These are phyloP conservation scores for Sciurus carolinensis DNA, from an alignment of 2,797 vertebrate species.

Conservation along the genomic window DNA sequence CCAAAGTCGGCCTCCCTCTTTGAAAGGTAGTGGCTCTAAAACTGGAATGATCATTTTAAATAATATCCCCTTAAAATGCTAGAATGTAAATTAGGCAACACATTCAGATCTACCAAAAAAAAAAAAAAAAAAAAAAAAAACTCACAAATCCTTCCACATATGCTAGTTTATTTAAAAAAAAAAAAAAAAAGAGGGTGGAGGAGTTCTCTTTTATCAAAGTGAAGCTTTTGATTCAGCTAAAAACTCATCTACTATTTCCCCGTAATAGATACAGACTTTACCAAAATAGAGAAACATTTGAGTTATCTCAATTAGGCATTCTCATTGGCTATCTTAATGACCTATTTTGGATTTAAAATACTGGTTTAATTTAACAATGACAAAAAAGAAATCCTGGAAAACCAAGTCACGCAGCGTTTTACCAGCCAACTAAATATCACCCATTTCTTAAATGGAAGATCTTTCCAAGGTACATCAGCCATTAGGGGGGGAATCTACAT, in stretches of 20 bases:
- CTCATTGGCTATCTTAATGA: not conserved
- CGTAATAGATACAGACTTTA: not conserved
- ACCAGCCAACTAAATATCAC: not conserved
- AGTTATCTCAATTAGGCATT: slow-evolving; percentile 22
- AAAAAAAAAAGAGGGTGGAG: not conserved
- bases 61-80: slow-evolving; percentile 70
- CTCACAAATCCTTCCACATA: slow-evolving; percentile 73
- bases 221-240: slow-evolving; percentile 45
- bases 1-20: not conserved
- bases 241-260: slow-evolving; percentile 36
- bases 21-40: slow-evolving; percentile 34
- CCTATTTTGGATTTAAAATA: not conserved
- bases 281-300: slow-evolving; percentile 28
- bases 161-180: slow-evolving; percentile 79
- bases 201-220: slow-evolving; percentile 15
- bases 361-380: slow-evolving; percentile 10
- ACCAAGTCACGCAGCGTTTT: not conserved
- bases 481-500: slow-evolving; percentile 2
- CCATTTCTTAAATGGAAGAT: slow-evolving; percentile 48
- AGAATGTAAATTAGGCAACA: slow-evolving; percentile 79
- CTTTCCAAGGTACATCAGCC: not conserved
- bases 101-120: slow-evolving; percentile 71
- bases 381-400: slow-evolving; percentile 39
- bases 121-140: slow-evolving; percentile 68
- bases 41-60: slow-evolving; percentile 63